Conservation (phyloP, 2,113 vertebrate species). For the Coptodon bakossiorum region DNA sequence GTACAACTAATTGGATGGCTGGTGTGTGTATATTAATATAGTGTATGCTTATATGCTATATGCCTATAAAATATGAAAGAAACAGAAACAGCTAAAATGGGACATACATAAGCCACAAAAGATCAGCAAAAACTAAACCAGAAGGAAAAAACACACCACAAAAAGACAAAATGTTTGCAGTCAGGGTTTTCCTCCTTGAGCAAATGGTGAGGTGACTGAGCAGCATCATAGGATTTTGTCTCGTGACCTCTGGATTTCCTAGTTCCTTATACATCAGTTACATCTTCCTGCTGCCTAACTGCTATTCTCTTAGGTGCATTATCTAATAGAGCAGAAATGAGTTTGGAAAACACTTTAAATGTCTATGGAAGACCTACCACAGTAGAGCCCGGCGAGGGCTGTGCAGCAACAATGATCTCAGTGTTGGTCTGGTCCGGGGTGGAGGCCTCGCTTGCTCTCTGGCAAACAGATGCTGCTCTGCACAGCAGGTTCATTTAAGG, state of each 20-base stretch:
- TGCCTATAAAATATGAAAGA: neutral
- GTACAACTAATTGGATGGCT: neutral
- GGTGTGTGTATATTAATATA: neutral
- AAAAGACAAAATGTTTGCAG: neutral
- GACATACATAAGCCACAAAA: neutral
- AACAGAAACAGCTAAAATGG: neutral
- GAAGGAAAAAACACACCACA: neutral
- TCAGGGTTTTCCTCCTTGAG: neutral
- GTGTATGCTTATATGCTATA: neutral
- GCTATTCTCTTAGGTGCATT: neutral
- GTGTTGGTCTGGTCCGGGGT: constrained; percentile 21
- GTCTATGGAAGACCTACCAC: constrained; percentile 22
- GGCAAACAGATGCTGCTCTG: constrained; percentile 23
- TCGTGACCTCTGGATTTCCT: neutral
- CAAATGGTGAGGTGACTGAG: neutral
- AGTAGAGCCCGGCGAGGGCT: neutral
- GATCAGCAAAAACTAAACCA: neutral
- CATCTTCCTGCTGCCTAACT: neutral
- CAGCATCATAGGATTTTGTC: neutral
- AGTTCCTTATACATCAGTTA: neutral
- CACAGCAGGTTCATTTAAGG: constrained; percentile 26
- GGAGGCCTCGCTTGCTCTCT: constrained; percentile 7
- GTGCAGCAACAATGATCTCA: constrained; percentile 50
- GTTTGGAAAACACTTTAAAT: constrained; percentile 17
- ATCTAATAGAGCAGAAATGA: neutral